Evolutionary conservation across 2,797 vertebrate genomes (phyloP), one percentile per base, ranked within the genome.

Genomic region (Acanthis flammea): DNA sequence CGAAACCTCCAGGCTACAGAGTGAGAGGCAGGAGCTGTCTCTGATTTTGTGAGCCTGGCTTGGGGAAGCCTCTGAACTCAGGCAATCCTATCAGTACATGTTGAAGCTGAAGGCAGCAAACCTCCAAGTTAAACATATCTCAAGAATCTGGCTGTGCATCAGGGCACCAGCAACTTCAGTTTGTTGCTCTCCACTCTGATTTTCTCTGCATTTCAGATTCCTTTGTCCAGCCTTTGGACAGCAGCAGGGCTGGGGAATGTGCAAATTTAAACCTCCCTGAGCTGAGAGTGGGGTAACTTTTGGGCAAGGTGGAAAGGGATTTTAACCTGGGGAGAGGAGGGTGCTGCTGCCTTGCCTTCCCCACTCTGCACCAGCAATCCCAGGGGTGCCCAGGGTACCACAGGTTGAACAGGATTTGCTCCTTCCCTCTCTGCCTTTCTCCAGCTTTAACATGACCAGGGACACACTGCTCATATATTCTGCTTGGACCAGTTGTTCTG

Each of bases 21-120:
- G 17, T 0, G 7, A 54, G 19, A 33, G 14, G 18, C 25, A 54
- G 54, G 47, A 61, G 10, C 22, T 45, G 61, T 12, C 30, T 53
- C 53, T 35, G 3, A 0, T 35, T 66, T 66, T 42, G 27, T 27
- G 27, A 33, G 30, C 8, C 45, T 33, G 57, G n/a, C 19, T 16
- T 2, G 1, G n/a, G 33, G 25, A 67, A 79, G 7, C 27, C 42
- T 82, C 55, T 70, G 24, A 28, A 31, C 9, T 67, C 42, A 39
- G 51, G 37, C 45, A 67, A 10, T 16, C 8, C 0, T 1, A 35
- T 6, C 60, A 28, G 19, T 14, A 19, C 0, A 1, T 12, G 19
- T 2, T 48, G 54, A 67, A 92, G 60, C 2, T 47, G 45, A 65
- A 91, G 55, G 61, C 67, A 51, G n/a, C 7, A 73, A 55, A 41